These are phyloP conservation scores for Axinella damicornis DNA, from an alignment of 37 sponge, comb jelly and placozoan species.

Conservation along the genomic window DNA sequence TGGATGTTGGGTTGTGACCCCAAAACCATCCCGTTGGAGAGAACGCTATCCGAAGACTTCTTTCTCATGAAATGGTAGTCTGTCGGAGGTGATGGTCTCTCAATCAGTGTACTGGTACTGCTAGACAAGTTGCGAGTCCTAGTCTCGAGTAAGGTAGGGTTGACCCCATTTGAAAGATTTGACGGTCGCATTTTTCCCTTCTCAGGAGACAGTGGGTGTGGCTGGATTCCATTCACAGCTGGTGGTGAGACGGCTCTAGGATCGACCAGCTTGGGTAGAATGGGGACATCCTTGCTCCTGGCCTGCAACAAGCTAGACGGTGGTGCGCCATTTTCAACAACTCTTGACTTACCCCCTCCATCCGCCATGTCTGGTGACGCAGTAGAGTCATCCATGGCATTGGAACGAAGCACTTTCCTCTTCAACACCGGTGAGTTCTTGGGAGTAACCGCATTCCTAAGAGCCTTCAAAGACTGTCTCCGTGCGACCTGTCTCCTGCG, in stretches of 20 bases:
- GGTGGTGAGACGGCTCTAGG: background rate
- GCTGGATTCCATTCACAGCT: constrained; percentile 7
- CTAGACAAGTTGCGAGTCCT: constrained; percentile 7
- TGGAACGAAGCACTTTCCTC: background rate
- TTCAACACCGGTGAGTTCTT: background rate
- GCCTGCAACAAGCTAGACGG: background rate
- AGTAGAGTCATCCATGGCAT: background rate
- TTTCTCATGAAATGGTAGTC: background rate
- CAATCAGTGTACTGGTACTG: constrained; percentile 33
- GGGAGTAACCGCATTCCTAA: constrained; percentile 61
- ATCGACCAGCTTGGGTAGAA: background rate
- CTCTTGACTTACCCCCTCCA: background rate
- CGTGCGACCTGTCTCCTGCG: constrained; percentile 8
- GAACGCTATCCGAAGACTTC: background rate
- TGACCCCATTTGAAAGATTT: background rate
- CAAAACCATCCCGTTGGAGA: background rate
- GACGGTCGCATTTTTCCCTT: too few relatives aligned
- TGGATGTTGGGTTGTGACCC: constrained; percentile 43
- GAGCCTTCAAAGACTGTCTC: constrained; percentile 47
- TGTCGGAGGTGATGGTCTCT: constrained; percentile 31
- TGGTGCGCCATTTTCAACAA: too few relatives aligned
- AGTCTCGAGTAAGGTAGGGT: background rate
- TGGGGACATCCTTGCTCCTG: background rate
- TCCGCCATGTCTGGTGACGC: background rate
- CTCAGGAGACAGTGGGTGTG: background rate